A percentile compares a stretch with the other conserved stretches of the same genome.
phyloP scores from a whole-genome alignment of 2,113 vertebrate genomes.

The Pterocles orientalis region DNA sequence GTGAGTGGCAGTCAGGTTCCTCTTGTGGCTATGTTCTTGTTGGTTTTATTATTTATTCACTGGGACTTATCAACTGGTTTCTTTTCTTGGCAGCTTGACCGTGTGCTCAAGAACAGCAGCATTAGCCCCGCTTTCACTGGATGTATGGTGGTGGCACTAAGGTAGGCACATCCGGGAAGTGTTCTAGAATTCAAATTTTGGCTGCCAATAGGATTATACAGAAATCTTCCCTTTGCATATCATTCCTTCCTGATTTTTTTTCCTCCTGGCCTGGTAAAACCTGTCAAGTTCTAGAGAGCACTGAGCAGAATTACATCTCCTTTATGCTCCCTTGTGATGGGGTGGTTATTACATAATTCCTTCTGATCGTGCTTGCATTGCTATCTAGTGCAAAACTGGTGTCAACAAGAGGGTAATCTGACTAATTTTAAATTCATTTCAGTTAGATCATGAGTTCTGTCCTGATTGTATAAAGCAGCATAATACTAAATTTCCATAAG shows the following conservation, averaged over 20 bases:
- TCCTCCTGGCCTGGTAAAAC: not conserved
- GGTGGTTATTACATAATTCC: not conserved
- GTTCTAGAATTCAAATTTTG: not conserved
- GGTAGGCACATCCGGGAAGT: not conserved
- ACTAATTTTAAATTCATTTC: not conserved
- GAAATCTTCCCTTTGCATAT: not conserved
- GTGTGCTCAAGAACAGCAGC: not conserved
- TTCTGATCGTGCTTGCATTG: not conserved
- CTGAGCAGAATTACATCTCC: not conserved
- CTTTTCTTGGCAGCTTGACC: not conserved
- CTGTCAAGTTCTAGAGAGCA: not conserved
- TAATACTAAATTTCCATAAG: not conserved
- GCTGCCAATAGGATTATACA: not conserved
- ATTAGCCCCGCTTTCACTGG: not conserved
- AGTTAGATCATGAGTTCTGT: not conserved
- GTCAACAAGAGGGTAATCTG: not conserved
- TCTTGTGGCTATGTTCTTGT: not conserved
- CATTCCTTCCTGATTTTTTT: not conserved
- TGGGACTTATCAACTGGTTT: not conserved
- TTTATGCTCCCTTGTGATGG: not conserved
- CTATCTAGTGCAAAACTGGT: too few relatives aligned
- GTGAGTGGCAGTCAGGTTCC: not conserved
- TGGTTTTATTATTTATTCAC: not conserved
- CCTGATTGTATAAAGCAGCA: not conserved
- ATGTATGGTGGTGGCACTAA: not conserved